Evolutionary conservation across 2,888 invertebrate genomes (phyloP).

Genomic region (Eustalomyia histrio): DNA sequence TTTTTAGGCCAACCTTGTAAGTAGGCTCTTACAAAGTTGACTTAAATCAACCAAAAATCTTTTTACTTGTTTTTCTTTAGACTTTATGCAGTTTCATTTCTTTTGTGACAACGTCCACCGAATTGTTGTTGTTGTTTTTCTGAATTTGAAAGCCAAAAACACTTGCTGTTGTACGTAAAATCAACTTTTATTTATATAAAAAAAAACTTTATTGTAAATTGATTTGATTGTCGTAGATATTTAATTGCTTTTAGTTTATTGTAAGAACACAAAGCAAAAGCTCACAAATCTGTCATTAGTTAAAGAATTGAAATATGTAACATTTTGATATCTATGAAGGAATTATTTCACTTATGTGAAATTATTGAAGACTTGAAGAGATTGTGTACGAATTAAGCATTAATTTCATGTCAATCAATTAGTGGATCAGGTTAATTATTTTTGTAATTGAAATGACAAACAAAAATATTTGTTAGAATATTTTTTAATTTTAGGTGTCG

Average conservation of each 20-base stretch:
- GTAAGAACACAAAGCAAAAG: not conserved
- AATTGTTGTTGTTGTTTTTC: not conserved
- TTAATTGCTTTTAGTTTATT: conserved; percentile 49
- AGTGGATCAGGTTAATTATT: too few species aligned
- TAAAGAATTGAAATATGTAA: not conserved
- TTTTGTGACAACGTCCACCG: conserved; percentile 36
- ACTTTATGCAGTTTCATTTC: conserved; percentile 30
- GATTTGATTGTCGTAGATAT: conserved; percentile 54
- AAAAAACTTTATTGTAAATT: conserved; percentile 49
- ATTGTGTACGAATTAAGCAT: not conserved
- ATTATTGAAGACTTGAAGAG: not conserved
- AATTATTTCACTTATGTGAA: not conserved
- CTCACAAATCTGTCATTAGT: conserved; percentile 44
- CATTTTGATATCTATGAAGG: not conserved
- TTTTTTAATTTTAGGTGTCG: too few species aligned
- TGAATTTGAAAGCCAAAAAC: conserved; percentile 40
- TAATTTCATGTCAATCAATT: not conserved
- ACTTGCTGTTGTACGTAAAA: conserved; percentile 35
- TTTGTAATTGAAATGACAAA: too few species aligned
- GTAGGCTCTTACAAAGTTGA: too few species aligned
- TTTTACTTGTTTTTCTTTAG: not conserved
- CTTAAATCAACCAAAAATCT: not conserved
- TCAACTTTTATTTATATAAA: conserved; percentile 16
- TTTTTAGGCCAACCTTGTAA: too few species aligned
- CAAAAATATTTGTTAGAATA: too few species aligned